Evolutionary conservation across 1,140 invertebrate genomes (phyloP).

Genomic region (Ostrea edulis): DNA sequence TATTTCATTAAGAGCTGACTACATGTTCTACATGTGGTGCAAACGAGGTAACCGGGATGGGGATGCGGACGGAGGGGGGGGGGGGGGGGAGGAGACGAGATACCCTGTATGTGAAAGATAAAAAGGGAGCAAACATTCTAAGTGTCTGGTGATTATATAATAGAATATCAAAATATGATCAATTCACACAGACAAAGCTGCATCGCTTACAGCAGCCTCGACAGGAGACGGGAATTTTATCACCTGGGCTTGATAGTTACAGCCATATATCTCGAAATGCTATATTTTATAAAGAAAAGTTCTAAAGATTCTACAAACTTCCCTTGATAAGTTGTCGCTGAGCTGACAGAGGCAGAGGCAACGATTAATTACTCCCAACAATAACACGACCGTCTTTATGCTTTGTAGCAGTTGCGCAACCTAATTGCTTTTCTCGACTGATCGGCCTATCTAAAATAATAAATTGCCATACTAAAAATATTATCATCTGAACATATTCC

Average conservation of each 20-base stretch:
- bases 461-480: neutral
- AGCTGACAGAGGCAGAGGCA: neutral
- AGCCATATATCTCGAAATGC: neutral
- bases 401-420: neutral
- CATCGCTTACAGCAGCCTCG: too few species aligned
- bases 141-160: too few species aligned
- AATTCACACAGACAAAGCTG: too few species aligned
- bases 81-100: too few species aligned
- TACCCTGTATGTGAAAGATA: too few species aligned
- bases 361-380: neutral
- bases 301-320: neutral
- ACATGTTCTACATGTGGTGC: too few species aligned
- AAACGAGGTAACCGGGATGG: too few species aligned
- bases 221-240: neutral
- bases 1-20: too few species aligned
- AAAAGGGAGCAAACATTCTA: too few species aligned
- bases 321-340: neutral
- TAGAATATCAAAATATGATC: too few species aligned
- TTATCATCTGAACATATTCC: neutral
- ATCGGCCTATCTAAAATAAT: conserved; percentile 19
- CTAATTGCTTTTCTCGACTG: neutral
- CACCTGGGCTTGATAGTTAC: neutral
- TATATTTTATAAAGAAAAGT: neutral
- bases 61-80: too few species aligned
- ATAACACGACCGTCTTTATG: neutral